These are phyloP conservation scores for Ophion ellenae DNA, from an alignment of 2,888 invertebrate species.

Conservation along the genomic window DNA sequence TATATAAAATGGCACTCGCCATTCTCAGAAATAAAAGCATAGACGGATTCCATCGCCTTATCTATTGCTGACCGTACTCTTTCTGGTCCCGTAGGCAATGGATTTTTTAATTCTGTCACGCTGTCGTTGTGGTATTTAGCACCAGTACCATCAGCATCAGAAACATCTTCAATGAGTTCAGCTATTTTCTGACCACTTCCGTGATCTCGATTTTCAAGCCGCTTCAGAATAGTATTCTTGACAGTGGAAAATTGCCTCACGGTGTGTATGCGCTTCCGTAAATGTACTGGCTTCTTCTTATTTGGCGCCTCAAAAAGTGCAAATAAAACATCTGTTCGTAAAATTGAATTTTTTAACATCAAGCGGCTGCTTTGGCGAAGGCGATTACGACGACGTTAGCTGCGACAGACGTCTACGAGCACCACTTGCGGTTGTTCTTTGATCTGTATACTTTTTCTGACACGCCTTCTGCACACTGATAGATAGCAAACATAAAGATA, in stretches of 20 bases:
- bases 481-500: no score
- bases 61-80: no score
- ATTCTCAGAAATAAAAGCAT: no score
- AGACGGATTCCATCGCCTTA: no score
- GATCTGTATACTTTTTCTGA: no score
- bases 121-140: slow-evolving; percentile 42
- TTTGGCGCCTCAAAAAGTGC: slow-evolving; percentile 7
- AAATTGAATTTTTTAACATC: slow-evolving; percentile 26
- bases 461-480: no score
- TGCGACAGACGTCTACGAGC: slow-evolving; percentile 12
- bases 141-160: slow-evolving; percentile 19
- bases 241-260: no score
- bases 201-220: slow-evolving; percentile 14
- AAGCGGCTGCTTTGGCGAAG: slow-evolving; percentile 2
- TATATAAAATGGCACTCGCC: background rate
- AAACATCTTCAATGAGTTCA: slow-evolving; percentile 28
- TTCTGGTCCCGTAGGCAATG: no score
- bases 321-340: slow-evolving; percentile 42
- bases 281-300: slow-evolving; percentile 2
- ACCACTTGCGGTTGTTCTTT: background rate
- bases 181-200: slow-evolving; percentile 13
- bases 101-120: background rate
- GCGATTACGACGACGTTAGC: slow-evolving; percentile 13
- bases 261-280: background rate
- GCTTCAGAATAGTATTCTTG: background rate